Evolutionary conservation across 2,113 vertebrate genomes (phyloP).

Genomic region (Anseranas semipalmata): DNA sequence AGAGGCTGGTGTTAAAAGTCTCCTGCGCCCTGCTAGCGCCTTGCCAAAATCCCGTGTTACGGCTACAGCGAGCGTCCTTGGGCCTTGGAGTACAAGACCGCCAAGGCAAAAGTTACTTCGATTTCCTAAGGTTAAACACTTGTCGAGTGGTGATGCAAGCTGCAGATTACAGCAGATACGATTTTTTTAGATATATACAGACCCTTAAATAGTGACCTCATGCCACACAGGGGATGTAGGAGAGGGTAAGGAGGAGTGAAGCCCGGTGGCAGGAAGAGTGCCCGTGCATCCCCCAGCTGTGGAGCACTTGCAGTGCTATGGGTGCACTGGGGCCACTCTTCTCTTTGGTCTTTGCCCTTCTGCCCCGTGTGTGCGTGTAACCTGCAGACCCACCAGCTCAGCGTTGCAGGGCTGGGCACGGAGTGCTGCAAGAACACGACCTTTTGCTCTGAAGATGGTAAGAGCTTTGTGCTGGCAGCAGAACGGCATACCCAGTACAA

Average conservation of each 20-base stretch:
- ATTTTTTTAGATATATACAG: not conserved
- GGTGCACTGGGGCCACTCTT: not conserved
- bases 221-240: rapidly evolving
- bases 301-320: not conserved
- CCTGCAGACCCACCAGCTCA: not conserved
- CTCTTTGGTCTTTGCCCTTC: not conserved
- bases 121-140: not conserved
- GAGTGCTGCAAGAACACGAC: slow-evolving; percentile 1
- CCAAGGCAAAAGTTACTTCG: not conserved
- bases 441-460: slow-evolving; percentile 62
- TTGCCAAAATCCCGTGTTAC: not conserved
- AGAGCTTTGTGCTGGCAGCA: slow-evolving; percentile 57
- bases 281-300: rapidly evolving
- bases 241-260: not conserved
- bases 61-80: not conserved
- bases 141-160: not conserved
- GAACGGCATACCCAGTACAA: slow-evolving; percentile 52
- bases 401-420: not conserved
- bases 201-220: not conserved
- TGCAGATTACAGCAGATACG: rapidly evolving
- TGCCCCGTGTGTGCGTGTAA: not conserved
- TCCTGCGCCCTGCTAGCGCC: not conserved
- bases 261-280: rapidly evolving
- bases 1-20: not conserved
- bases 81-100: not conserved